Conservation (phyloP, 1,140 invertebrate species). For the Brachionus rubens region DNA sequence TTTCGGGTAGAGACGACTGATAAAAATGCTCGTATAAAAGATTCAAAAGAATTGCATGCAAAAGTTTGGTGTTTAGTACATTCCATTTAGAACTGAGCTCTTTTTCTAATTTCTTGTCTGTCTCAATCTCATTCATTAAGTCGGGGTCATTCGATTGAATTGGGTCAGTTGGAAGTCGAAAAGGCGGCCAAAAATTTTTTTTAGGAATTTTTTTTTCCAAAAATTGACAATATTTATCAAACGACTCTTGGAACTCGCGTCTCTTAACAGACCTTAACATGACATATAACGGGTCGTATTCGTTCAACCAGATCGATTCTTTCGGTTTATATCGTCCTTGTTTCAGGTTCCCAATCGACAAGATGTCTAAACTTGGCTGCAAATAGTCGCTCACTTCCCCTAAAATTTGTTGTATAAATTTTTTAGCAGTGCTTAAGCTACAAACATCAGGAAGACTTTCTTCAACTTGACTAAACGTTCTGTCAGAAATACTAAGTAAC, state of each 20-base stretch:
- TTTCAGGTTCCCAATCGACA: not conserved
- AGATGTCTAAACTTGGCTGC: not conserved
- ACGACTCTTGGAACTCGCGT: conserved; percentile 84
- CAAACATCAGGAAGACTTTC: conserved; percentile 91
- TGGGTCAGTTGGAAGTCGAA: conserved; percentile 71
- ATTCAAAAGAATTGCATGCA: conserved; percentile 78
- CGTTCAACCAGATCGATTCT: conserved; percentile 78
- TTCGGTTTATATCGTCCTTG: conserved; percentile 45
- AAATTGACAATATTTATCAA: conserved; percentile 69
- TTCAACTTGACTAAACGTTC: conserved; percentile 88
- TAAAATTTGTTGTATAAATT: conserved; percentile 81
- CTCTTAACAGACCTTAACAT: conserved; percentile 82
- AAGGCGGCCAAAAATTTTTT: conserved; percentile 78
- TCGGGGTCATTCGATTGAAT: conserved; percentile 51
- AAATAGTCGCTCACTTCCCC: conserved; percentile 64
- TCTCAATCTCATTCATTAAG: conserved; percentile 5
- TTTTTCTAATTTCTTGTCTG: not conserved
- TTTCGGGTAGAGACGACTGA: conserved; percentile 69
- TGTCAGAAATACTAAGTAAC: conserved; percentile 82
- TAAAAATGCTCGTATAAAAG: conserved; percentile 78
- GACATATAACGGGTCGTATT: conserved; percentile 90
- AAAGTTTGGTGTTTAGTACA: conserved; percentile 71
- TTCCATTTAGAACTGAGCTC: conserved; percentile 49
- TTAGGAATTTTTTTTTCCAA: conserved; percentile 54
- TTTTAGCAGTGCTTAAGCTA: conserved; percentile 76